These are phyloP conservation scores for Campoplex capitator DNA, from an alignment of 2,888 invertebrate species.

Conservation along the genomic window DNA sequence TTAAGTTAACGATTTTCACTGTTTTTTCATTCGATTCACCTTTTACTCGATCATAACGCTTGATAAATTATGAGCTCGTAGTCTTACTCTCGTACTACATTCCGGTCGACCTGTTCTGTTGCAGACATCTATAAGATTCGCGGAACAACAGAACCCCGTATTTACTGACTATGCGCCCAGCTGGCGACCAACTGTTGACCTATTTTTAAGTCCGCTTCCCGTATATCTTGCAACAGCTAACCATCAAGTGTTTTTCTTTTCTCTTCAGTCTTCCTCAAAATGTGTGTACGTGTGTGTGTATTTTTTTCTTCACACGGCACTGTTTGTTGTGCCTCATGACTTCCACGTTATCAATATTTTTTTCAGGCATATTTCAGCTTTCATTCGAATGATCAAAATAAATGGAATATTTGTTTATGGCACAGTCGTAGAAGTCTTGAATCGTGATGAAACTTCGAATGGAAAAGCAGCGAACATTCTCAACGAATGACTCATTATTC, in stretches of 20 bases:
- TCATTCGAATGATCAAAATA: background rate
- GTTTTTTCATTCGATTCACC: background rate
- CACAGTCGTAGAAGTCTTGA: background rate
- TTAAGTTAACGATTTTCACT: background rate
- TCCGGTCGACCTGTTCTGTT: conserved; percentile 3
- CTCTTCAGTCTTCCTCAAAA: background rate
- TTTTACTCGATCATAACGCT: background rate
- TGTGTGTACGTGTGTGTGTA: background rate
- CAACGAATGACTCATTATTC: background rate
- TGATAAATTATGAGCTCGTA: background rate
- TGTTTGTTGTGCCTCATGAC: background rate
- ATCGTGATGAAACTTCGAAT: background rate
- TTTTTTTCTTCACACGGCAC: background rate
- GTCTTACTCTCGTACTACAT: background rate
- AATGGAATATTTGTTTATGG: background rate
- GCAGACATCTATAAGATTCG: conserved; percentile 39
- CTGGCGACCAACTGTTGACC: conserved; percentile 77
- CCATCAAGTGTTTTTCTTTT: conserved; percentile 19
- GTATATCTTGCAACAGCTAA: conserved; percentile 10
- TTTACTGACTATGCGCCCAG: conserved; percentile 72
- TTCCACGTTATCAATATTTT: background rate
- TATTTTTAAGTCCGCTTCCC: conserved; percentile 50
- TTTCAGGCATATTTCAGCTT: background rate
- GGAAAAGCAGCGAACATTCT: background rate
- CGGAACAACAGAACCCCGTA: conserved; percentile 50